A percentile compares a stretch with the other conserved stretches of the same genome.
Evolutionary conservation across 2,888 invertebrate genomes (phyloP).

Genomic region (Eucera pruinosa): DNA sequence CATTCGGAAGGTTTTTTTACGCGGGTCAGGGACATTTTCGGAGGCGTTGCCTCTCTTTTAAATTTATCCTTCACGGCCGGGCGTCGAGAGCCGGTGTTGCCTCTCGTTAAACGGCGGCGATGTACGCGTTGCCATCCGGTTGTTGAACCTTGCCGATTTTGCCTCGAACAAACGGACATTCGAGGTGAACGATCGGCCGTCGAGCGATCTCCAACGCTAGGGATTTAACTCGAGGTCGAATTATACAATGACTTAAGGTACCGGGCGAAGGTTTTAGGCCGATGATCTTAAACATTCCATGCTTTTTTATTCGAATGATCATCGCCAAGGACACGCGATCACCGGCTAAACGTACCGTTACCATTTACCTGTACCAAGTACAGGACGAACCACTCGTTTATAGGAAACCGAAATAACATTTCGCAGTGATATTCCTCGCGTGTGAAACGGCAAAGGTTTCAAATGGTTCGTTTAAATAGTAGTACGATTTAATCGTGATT

Average conservation of each 20-base stretch:
- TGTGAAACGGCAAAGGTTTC: no score
- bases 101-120: conserved; percentile 52
- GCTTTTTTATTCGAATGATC: neutral
- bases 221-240: conserved; percentile 11
- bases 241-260: neutral
- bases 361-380: no score
- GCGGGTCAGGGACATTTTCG: conserved; percentile 67
- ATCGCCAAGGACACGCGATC: neutral
- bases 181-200: conserved; percentile 65
- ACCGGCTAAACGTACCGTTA: conserved; percentile 40
- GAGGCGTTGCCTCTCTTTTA: conserved; percentile 58
- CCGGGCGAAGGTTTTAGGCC: neutral
- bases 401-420: no score
- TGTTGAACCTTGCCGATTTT: conserved; percentile 63
- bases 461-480: no score
- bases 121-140: conserved; percentile 28
- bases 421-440: no score
- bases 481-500: no score
- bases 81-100: conserved; percentile 19
- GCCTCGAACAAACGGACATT: conserved; percentile 46
- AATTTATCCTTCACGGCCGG: conserved; percentile 67
- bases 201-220: neutral
- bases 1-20: conserved; percentile 56
- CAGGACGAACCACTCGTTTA: no score
- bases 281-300: conserved; percentile 16